Evolutionary conservation across 2,888 invertebrate species (phyloP), one percentile per base, ranked within the genome.

Genomic region (Portevinia maculata): DNA sequence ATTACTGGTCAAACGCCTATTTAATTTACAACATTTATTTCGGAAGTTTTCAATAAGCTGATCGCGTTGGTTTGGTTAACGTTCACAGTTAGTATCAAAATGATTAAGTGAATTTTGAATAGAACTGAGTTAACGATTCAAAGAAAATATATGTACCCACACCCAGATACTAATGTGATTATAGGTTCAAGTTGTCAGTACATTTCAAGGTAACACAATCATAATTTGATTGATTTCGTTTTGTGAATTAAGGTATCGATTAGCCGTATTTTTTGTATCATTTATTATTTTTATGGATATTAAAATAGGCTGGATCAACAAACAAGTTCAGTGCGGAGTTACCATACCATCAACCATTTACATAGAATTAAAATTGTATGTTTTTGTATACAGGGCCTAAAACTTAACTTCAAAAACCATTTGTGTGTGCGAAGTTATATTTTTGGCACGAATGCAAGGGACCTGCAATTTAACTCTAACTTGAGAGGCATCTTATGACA

Each of bases 81-180:
- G 46, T 44, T 65, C 19, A 17, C 48, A 41, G 55, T 41, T 73
- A 50, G n/a, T 41, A 6, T 21, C 13, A 5, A n/a, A 34, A 34
- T 53, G 34, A 65, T 60, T 48, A 52, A 79, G 46, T 41, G 67
- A 74, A 48, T 74, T 78, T 34, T 30, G 24, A 48, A 24, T 34
- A 59, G 55, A 79, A 74, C 32, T 74, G 41, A 74, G 79, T 52
- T 79, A 74, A 74, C 65, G 11, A 52, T 37, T 50, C 32, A 13
- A 8, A 41, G n/a, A n/a, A 21, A 32, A 9, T 15, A 9, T n/a
- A n/a, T n/a, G 24, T n/a, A n/a, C 11, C 15, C n/a, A n/a, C n/a
- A n/a, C n/a, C n/a, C n/a, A n/a, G n/a, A 17, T 32, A 60, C 41
- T 46, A 24, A 13, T 57, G 37, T 37, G 7, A 17, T 21, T 21